phyloP scores from a whole-genome alignment of 2,888 invertebrate species.

The Esperia sulphurella region DNA sequence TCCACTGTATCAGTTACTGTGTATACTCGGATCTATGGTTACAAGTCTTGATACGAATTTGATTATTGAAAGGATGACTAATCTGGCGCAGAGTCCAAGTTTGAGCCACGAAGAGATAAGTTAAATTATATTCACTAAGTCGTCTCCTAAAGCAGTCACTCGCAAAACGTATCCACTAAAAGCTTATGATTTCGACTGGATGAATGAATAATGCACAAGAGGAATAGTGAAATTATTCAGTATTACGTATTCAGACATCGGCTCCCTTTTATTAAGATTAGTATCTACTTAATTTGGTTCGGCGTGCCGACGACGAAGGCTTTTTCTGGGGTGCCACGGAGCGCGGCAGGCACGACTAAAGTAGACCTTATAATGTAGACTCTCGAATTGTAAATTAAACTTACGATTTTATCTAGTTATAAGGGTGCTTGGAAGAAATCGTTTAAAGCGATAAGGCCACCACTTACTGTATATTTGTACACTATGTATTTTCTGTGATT shows the following conservation, averaged over 20 bases:
- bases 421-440: no score
- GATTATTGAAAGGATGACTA: background rate
- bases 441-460: no score
- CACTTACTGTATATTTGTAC: no score
- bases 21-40: no score
- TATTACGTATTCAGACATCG: slow-evolving; percentile 5
- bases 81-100: background rate
- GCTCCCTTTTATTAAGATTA: slow-evolving; percentile 2
- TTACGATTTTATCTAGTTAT: no score
- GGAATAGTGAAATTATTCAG: background rate
- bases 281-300: slow-evolving; percentile 1
- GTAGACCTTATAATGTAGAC: background rate
- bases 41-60: no score
- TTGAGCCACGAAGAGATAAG: background rate
- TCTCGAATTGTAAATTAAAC: no score
- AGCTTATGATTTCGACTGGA: background rate
- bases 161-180: background rate
- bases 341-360: background rate
- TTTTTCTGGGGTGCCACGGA: background rate
- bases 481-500: no score
- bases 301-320: background rate
- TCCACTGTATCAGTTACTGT: no score
- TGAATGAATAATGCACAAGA: slow-evolving; percentile 1
- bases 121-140: no score
- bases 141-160: no score